Evolutionary conservation across 2,797 vertebrate genomes (phyloP).

Genomic region (Mionectes olivaceus): DNA sequence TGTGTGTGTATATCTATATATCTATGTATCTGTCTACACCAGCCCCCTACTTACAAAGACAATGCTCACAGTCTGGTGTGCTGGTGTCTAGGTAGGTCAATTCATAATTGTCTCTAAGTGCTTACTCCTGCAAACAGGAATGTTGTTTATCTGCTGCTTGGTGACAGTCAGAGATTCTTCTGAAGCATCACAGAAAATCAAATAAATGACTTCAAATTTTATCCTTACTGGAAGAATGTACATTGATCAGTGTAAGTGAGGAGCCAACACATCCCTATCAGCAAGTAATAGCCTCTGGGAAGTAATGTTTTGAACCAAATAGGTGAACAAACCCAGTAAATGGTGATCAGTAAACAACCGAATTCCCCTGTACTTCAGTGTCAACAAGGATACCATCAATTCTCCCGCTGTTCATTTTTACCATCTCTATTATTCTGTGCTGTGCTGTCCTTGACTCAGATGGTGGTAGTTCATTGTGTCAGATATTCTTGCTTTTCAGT

Average conservation of each 20-base stretch:
- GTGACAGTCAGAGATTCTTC: background rate
- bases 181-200: slow-evolving; percentile 2
- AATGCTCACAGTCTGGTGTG: background rate
- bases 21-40: background rate
- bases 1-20: rapidly evolving
- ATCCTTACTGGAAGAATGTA: slow-evolving; percentile 15
- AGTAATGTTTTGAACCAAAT: slow-evolving; percentile 22
- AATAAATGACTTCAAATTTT: slow-evolving; percentile 34
- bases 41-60: background rate
- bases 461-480: slow-evolving; percentile 4
- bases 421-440: background rate
- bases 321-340: slow-evolving; percentile 15
- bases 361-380: background rate
- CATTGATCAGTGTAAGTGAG: slow-evolving; percentile 9
- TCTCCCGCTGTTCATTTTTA: background rate
- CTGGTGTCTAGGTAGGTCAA: background rate
- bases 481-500: slow-evolving; percentile 10
- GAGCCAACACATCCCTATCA: background rate
- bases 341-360: slow-evolving; percentile 24
- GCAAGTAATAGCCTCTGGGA: slow-evolving; percentile 12
- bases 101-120: slow-evolving; percentile 8
- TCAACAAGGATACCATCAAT: background rate
- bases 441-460: background rate
- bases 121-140: background rate
- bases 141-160: background rate